These are phyloP conservation scores for Toxotes lorentzi DNA, from an alignment of 2,797 vertebrate species.

Conservation along the genomic window DNA sequence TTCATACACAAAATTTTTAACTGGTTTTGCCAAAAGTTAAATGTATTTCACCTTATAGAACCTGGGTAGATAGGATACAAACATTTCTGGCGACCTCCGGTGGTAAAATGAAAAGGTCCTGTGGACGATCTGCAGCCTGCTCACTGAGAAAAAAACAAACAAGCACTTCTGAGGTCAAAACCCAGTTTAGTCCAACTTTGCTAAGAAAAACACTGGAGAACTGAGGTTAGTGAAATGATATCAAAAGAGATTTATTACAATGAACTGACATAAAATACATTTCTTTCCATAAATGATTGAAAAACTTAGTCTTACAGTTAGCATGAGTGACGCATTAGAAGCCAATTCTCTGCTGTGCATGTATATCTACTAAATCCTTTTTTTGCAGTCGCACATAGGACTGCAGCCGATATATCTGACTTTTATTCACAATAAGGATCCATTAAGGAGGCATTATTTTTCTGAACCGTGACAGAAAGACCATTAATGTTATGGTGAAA, in stretches of 20 bases:
- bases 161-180: not conserved
- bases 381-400: conserved; percentile 29
- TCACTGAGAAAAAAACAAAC: not conserved
- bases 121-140: not conserved
- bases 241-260: conserved; percentile 54
- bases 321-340: conserved; percentile 10
- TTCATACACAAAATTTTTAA: no score
- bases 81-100: conserved; percentile 21
- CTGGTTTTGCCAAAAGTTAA: not conserved
- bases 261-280: conserved; percentile 19
- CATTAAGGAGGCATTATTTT: not conserved
- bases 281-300: conserved; percentile 17
- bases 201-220: conserved; percentile 7
- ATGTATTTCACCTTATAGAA: not conserved
- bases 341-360: conserved; percentile 3
- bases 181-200: not conserved
- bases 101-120: conserved; percentile 1
- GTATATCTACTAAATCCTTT: conserved; percentile 16
- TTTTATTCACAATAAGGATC: not conserved
- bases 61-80: not conserved
- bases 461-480: conserved; percentile 9
- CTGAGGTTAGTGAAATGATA: not conserved
- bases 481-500: not conserved
- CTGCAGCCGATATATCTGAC: not conserved
- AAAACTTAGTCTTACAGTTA: conserved; percentile 7